Base-by-base conservation (phyloP, 2,888 invertebrate genomes). In the Acronicta alni region DNA sequence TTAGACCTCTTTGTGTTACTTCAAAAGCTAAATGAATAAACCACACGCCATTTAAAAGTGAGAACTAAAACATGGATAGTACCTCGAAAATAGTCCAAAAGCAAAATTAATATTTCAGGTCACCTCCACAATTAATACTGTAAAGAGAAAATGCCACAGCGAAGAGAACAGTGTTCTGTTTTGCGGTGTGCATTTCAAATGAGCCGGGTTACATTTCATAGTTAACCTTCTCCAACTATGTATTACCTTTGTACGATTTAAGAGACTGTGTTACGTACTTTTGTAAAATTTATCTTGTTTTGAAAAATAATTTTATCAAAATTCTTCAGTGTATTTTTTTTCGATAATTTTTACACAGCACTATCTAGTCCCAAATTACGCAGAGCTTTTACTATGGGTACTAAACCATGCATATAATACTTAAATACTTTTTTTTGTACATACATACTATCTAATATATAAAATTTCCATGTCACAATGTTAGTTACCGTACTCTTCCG, bases 121-220 rank as follows among this genome's bases (percentile, higher is more conserved):
- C 54, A 35, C 60, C 54, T 72, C 17, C 61, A 71, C 80, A 78
- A 80, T 79, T 82, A 80, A 82, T 78, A 57, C 61, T 59, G 64
- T 60, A 54, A 71, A 73, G 67, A 71, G 79, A 67, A 77, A 80
- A 79, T 66, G 59, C 75, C 77, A 54, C 70, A 46, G 38, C 49
- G 57, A 35, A 52, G 16, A 54, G 61, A 42, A 59, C 57, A 38
- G 20, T 51, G 44, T 23, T 42, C 38, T 45, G 45, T 56, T 49
- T 39, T 69, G 49, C 57, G 51, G 54, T 48, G 62, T 75, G 75
- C 78, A 81, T 81, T 77, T 67, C 32, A 79, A 79, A 81, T 79
- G 68, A 79, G 72, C 37, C 32, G 55, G 49, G 57, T 64, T 62
- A 54, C 23, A 63, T 60, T 54, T 66, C 47, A 54, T 42, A 38